These are phyloP conservation scores for Drosophila elegans DNA, from an alignment of 1,140 invertebrate species.

Conservation along the genomic window DNA sequence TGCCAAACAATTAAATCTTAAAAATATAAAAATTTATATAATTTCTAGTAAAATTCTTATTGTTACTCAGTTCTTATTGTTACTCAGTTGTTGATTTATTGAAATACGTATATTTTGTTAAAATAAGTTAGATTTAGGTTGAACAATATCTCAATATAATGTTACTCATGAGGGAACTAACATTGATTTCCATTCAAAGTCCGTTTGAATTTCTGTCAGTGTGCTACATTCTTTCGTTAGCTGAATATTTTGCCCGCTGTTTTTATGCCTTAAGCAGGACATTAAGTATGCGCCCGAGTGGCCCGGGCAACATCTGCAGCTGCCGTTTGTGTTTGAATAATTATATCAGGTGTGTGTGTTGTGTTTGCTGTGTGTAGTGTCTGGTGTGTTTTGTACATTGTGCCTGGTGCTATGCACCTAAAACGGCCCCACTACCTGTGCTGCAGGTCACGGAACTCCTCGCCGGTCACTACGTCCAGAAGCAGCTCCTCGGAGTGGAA, in stretches of 20 bases:
- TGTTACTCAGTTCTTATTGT: too few species aligned
- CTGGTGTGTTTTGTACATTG: not conserved
- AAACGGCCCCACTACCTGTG: slow-evolving; percentile 53
- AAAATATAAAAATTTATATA: too few species aligned
- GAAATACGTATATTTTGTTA: too few species aligned
- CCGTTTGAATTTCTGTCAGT: too few species aligned
- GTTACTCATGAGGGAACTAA: too few species aligned
- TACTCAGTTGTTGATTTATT: too few species aligned
- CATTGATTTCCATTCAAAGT: too few species aligned
- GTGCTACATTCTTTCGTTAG: not conserved
- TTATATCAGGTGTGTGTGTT: not conserved
- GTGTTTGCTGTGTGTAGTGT: not conserved
- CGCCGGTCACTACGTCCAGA: slow-evolving; percentile 49
- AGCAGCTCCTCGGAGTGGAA: slow-evolving; percentile 68
- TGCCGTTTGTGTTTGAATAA: not conserved
- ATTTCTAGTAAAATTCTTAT: too few species aligned
- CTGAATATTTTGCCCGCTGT: not conserved
- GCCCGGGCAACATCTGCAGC: not conserved
- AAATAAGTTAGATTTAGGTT: too few species aligned
- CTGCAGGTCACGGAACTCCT: slow-evolving; percentile 41
- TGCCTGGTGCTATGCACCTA: slow-evolving; percentile 5
- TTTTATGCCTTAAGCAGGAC: slow-evolving; percentile 15
- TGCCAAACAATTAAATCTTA: too few species aligned
- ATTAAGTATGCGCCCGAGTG: slow-evolving; percentile 51
- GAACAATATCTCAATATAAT: too few species aligned